Conservation (phyloP, 1,140 invertebrate genomes). For the Onthophagus taurus region DNA sequence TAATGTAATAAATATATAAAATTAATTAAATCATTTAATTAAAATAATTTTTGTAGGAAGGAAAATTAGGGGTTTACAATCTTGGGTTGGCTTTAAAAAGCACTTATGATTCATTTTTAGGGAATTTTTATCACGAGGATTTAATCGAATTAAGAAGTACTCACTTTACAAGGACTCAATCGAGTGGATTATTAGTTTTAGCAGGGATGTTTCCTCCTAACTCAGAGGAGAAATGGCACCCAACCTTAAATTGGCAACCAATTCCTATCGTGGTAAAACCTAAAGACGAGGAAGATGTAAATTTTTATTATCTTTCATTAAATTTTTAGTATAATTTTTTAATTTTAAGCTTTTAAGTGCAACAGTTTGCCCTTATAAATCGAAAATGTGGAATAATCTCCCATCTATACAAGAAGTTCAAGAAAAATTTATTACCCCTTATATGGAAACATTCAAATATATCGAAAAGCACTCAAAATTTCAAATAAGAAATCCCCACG, state of each 20-base stretch:
- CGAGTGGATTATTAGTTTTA: constrained; percentile 21
- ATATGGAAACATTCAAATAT: constrained; percentile 21
- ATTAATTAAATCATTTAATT: background rate
- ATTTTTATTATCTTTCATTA: background rate
- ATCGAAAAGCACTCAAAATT: constrained; percentile 26
- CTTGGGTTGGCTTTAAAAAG: constrained; percentile 34
- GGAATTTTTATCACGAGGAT: constrained; percentile 30
- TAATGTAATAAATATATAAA: constrained; percentile 36
- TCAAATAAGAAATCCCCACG: constrained; percentile 15
- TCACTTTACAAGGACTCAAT: constrained; percentile 17
- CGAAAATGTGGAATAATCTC: constrained; percentile 10
- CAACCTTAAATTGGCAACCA: constrained; percentile 31
- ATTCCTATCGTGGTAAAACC: constrained; percentile 20
- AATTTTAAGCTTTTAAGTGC: constrained; percentile 21
- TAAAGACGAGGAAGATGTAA: constrained; percentile 10
- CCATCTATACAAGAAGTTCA: constrained; percentile 15
- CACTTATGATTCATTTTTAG: constrained; percentile 33
- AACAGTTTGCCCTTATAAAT: constrained; percentile 11
- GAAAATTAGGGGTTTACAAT: constrained; percentile 36
- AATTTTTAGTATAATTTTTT: constrained; percentile 2
- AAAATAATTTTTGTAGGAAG: constrained; percentile 24
- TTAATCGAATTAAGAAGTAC: constrained; percentile 38
- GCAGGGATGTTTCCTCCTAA: constrained; percentile 24
- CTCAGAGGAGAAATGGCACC: constrained; percentile 23
- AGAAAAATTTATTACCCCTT: constrained; percentile 21